Base-by-base conservation (phyloP, 2,797 vertebrate species). In the Melanotaenia trifasciata region DNA sequence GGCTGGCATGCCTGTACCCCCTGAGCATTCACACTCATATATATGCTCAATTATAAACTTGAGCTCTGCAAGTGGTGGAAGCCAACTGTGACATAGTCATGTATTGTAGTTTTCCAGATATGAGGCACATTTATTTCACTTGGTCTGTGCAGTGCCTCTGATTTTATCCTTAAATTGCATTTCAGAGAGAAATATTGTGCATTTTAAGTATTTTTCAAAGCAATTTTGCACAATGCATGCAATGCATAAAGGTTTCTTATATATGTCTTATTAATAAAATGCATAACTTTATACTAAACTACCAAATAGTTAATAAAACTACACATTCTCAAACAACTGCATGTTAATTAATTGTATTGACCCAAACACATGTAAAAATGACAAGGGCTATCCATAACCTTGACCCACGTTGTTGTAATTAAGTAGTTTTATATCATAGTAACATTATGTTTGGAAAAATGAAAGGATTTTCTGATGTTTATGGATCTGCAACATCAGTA, bases 1-100 rank as follows among this genome's bases (percentile, higher is more conserved):
- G 76, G 74, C 71, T 66, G 76, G 73, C 64, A 66, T 30, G 61
- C 68, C 51, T 51, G 5, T 63, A 60, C 51, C 38, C 68, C 20
- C 58, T 53, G 30, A 65, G 8, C 22, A 30, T 56, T 64, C 54
- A 45, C 64, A 53, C 58, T 61, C 38, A 38, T 28, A 54, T 62
- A 22, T 43, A 54, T 32, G 40, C 38, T 40, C 24, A 61, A 40
- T 43, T 7, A 43, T 28, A 35, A 40, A 16, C 43, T 18, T 45
- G 14, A 61, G 22, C 33, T 36, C 4, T 16, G 36, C n/a, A 7
- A 45, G 43, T 22, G 36, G 13, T 43, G 20, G 11, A 32, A 60
- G 32, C 12, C 14, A 50, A 10, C 22, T 61, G 35, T 9, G 10
- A 18, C 43, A 45, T 45, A 45, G 0, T 45, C 16, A 45, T 45